Base-by-base conservation (phyloP, 2,113 vertebrate genomes). In the Labeo catla region DNA sequence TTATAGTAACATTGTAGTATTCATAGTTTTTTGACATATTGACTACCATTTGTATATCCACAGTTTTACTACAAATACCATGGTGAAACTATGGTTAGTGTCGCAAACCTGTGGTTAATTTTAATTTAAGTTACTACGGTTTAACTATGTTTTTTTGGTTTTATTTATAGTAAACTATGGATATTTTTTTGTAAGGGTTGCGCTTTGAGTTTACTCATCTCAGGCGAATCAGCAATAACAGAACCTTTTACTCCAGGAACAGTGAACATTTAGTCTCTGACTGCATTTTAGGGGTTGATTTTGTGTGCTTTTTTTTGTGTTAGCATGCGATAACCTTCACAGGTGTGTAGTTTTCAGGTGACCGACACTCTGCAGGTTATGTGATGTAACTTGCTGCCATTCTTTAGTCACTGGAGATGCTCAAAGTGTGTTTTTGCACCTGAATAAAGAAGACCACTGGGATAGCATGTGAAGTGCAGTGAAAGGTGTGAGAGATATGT, bases 351-450 rank as follows among this genome's bases (percentile, higher is more conserved):
- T 68, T 82, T 81, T 81, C 23, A 68, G 47, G 36, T 70, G 16
- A 50, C 45, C 9, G 23, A 28, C 0, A 2, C 61, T 66, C 21
- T 39, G 80, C 63, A 6, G 63, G 63, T 68, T 82, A 70, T 49
- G 4, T 50, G 43, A 36, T 50, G 63, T n/a, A 39, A 8, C 47
- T 34, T 81, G 16, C 6, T 6, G 1, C 0, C 8, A n/a, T 63
- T 65, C 1, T 10, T 4, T 70, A 36, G 47, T 36, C 63, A 70
- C 47, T 82, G 45, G 47, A 39, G 81, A 52, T 1, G 9, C 70
- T 70, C 43, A 81, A 66, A 81, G 70, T 85, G 73, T 65, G 8
- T 85, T 65, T 73, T 73, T 72, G 74, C 57, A 84, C 70, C 19
- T 66, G 80, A 86, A 43, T 21, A 5, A 28, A 45, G 16, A 34